Evolutionary conservation across 2,797 vertebrate genomes (phyloP).

Genomic region (Xiphorhynchus erythropygius): DNA sequence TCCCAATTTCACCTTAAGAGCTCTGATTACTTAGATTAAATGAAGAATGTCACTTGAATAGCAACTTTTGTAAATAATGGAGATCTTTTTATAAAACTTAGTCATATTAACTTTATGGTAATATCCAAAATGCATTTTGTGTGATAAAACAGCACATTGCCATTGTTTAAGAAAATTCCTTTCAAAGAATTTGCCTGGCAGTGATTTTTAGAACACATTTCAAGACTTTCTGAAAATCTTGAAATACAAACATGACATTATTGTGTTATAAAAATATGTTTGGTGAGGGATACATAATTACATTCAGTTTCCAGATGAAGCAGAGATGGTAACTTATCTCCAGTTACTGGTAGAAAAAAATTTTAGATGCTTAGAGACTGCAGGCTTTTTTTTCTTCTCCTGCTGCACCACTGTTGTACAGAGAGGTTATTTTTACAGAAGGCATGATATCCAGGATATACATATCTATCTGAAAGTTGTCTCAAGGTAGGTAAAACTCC

Average conservation of each 20-base stretch:
- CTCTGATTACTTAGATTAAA: neutral
- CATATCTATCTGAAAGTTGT: neutral
- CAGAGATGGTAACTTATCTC: neutral
- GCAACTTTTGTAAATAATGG: neutral
- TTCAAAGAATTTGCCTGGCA: neutral
- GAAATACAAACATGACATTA: neutral
- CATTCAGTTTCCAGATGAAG: neutral
- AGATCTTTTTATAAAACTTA: neutral
- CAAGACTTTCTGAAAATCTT: neutral
- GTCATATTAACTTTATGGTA: neutral
- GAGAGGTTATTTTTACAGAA: neutral
- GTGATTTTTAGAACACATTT: neutral
- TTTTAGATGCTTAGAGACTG: neutral
- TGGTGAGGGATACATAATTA: neutral
- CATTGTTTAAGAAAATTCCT: neutral
- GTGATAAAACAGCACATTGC: neutral
- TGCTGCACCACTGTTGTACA: neutral
- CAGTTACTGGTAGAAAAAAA: neutral
- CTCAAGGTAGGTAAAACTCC: neutral
- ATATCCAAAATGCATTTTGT: neutral
- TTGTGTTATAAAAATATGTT: neutral
- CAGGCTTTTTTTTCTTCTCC: neutral
- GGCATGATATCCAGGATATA: neutral
- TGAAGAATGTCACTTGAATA: neutral
- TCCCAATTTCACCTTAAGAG: neutral